These are phyloP conservation scores for Porites evermanni DNA, from an alignment of 92 coral and sea anemone genomes.

Conservation along the genomic window DNA sequence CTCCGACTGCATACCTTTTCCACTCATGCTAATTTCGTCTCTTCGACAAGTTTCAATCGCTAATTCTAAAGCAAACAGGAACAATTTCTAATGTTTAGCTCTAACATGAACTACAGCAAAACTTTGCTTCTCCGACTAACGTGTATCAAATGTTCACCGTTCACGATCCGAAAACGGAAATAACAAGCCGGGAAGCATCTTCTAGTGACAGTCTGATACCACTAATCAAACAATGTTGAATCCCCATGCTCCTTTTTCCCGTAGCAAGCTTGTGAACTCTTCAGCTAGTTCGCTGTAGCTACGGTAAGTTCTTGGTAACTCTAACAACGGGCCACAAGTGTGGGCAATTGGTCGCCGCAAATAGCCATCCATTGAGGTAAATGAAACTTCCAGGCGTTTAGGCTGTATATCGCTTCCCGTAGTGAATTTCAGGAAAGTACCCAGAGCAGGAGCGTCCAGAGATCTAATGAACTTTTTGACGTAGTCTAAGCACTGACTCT, in stretches of 20 bases:
- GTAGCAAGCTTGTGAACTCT: conserved; percentile 53
- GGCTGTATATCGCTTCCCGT: conserved; percentile 51
- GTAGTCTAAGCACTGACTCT: conserved; percentile 50
- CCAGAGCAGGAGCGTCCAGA: conserved; percentile 34
- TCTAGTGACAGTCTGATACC: not conserved
- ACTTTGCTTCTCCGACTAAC: not conserved
- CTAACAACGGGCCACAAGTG: conserved; percentile 62
- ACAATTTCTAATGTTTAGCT: not conserved
- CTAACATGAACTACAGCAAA: conserved; percentile 10
- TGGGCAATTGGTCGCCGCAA: conserved; percentile 57
- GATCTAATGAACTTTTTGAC: conserved; percentile 48
- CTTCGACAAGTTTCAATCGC: not conserved
- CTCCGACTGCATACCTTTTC: no score
- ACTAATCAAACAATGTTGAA: conserved; percentile 42
- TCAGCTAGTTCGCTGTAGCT: conserved; percentile 48
- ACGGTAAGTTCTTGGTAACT: conserved; percentile 56
- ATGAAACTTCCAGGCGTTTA: conserved; percentile 36
- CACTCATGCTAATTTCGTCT: no score
- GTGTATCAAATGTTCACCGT: no score
- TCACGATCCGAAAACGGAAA: not conserved
- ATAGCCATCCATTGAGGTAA: conserved; percentile 26
- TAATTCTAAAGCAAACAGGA: not conserved
- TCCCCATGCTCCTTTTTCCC: conserved; percentile 48
- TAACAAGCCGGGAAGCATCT: conserved; percentile 7
- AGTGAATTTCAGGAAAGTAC: conserved; percentile 40